Conservation (phyloP, 2,797 vertebrate genomes). For the Sciurus carolinensis region DNA sequence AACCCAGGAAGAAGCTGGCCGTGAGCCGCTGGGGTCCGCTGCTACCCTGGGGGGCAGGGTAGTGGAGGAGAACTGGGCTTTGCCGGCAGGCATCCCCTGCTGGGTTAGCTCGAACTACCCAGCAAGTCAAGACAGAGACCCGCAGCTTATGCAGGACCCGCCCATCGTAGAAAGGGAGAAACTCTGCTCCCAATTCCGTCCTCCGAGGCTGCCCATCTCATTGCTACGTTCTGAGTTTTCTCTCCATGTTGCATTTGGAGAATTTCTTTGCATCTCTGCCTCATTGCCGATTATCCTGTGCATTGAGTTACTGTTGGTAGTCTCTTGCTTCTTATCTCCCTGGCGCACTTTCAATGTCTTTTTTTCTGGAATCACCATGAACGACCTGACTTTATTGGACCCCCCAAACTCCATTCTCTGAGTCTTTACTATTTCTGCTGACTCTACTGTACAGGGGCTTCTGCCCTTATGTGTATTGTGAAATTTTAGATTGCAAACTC, state of each 20-base stretch:
- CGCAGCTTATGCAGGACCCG: too few relatives aligned
- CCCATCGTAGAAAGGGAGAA: too few relatives aligned
- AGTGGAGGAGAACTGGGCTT: too few relatives aligned
- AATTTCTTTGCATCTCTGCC: background rate
- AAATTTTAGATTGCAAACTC: slow-evolving; percentile 3
- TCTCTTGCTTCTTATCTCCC: background rate
- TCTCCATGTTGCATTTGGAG: background rate
- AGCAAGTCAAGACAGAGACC: too few relatives aligned
- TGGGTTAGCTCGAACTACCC: too few relatives aligned
- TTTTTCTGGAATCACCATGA: background rate
- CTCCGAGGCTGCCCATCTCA: background rate
- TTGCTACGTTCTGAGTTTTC: background rate
- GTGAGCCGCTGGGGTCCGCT: too few relatives aligned
- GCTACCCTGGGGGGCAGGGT: too few relatives aligned
- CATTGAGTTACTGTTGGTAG: background rate
- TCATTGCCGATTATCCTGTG: background rate
- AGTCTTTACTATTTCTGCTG: background rate
- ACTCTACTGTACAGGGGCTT: background rate
- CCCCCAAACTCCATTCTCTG: background rate
- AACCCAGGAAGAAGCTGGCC: too few relatives aligned
- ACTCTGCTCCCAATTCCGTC: background rate
- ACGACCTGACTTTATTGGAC: background rate
- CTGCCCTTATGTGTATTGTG: background rate
- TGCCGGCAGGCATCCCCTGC: too few relatives aligned
- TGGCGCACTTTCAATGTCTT: background rate